Percentiles rank a stretch among this genome's conserved stretches.
Evolutionary conservation across 2,113 vertebrate genomes (phyloP).

Genomic region (Epinephelus lanceolatus): DNA sequence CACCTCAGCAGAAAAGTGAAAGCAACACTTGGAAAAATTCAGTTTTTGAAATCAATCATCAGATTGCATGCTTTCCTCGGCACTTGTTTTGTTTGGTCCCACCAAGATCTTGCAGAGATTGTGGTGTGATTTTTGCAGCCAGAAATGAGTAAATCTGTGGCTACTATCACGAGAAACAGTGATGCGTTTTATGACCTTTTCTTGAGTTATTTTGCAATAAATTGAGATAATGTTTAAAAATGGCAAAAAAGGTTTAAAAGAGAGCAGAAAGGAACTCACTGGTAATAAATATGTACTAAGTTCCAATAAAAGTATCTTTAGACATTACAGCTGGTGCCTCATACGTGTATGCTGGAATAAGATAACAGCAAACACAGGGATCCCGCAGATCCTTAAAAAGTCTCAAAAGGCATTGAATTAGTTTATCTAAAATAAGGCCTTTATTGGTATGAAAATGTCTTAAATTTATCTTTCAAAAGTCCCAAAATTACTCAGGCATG

Average conservation of each 20-base stretch:
- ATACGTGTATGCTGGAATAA: neutral
- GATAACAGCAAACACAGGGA: neutral
- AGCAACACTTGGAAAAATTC: neutral
- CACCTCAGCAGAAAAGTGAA: slow-evolving; percentile 23
- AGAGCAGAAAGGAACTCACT: neutral
- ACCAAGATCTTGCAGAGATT: neutral
- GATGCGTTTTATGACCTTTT: neutral
- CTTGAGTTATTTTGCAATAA: slow-evolving; percentile 13
- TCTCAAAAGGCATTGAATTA: too few species aligned
- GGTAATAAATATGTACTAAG: neutral
- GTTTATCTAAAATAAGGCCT: too few species aligned
- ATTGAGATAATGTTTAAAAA: slow-evolving; percentile 7
- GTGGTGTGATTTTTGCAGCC: slow-evolving; percentile 6
- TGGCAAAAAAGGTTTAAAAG: neutral
- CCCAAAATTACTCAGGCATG: too few species aligned
- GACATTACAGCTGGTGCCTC: neutral
- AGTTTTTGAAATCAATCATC: slow-evolving; percentile 9
- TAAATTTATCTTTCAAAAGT: too few species aligned
- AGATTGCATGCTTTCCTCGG: neutral
- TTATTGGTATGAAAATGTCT: too few species aligned
- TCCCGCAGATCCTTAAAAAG: too few species aligned
- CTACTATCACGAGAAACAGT: neutral
- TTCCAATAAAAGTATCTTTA: neutral
- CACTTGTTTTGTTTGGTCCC: neutral
- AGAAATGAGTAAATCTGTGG: neutral